Percentiles rank a stretch among this genome's conserved stretches.
Conservation (phyloP, 2,113 vertebrate species). For the Oxyura jamaicensis region DNA sequence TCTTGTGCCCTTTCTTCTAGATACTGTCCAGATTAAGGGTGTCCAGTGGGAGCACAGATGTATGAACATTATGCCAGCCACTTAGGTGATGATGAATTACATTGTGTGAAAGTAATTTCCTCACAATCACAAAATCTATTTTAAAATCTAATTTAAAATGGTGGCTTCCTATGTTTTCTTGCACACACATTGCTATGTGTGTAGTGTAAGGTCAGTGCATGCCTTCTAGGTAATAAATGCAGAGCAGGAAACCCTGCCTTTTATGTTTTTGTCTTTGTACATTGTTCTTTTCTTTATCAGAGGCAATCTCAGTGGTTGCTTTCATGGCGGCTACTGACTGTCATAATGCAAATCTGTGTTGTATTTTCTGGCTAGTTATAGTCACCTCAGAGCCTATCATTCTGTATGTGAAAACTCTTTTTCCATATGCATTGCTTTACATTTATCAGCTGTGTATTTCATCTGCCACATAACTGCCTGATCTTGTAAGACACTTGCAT, state of each 20-base stretch:
- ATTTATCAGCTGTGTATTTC: not conserved
- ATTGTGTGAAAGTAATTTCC: not conserved
- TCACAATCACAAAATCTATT: not conserved
- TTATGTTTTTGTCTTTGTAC: not conserved
- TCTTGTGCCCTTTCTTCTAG: not conserved
- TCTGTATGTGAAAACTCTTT: not conserved
- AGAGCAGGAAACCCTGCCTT: not conserved
- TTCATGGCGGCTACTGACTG: not conserved
- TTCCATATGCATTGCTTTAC: not conserved
- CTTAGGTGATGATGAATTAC: not conserved
- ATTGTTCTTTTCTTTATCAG: not conserved
- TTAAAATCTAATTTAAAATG: not conserved
- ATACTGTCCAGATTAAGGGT: not conserved
- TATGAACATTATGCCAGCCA: not conserved
- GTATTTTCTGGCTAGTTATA: not conserved
- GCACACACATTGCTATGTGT: not conserved
- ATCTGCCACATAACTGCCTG: not conserved
- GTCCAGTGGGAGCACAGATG: fast-evolving
- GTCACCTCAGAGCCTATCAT: not conserved
- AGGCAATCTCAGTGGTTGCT: not conserved
- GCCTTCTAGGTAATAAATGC: not conserved
- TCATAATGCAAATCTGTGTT: not conserved
- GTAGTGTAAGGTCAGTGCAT: not conserved
- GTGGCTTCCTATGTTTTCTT: not conserved
- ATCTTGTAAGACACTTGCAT: not conserved